Evolutionary conservation across 2,888 invertebrate genomes (phyloP), one percentile per base, ranked within the genome.

Genomic region (Drosophila antonietae): DNA sequence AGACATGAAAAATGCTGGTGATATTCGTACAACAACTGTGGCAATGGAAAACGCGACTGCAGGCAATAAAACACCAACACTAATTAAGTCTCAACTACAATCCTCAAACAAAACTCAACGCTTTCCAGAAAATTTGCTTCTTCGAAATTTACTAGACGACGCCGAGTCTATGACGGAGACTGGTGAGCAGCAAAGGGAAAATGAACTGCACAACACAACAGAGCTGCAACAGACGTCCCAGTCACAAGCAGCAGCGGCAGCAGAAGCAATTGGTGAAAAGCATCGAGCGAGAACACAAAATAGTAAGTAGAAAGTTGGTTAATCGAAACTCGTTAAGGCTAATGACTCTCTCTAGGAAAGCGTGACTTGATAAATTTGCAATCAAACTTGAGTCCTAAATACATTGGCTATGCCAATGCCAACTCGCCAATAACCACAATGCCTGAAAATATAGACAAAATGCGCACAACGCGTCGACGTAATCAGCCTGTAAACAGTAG

Each of bases 301-400:
- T 10, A n/a, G 80, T 81, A 69, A 78, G 80, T 68, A 52, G 14
- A 52, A n/a, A 18, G 12, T 52, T 12, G 41, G 3, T 52, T 10
- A 43, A 37, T 49, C n/a, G 1, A 15, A 39, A 9, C 23, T 8
- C 41, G 3, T 12, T 23, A 55, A 35, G 39, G 23, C 23, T 71
- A 59, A 60, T 63, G 37, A 46, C 9, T 39, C 9, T 7, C n/a
- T 18, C 0, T 31, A 89, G 86, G 67, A 68, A 90, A 86, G 73
- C 91, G 85, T 60, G 91, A 91, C 23, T 71, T 92, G 43, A 83
- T 88, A 12, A 90, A 91, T 55, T 83, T 92, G 23, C 81, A 91
- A 69, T 92, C 92, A 7, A 88, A 87, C 46, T 68, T 93, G 18
- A 93, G 91, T 39, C 91, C 92, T 0, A 93, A 92, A 65, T 92